Evolutionary conservation across 2,797 vertebrate genomes (phyloP).

Genomic region (Rhynchonycteris naso): DNA sequence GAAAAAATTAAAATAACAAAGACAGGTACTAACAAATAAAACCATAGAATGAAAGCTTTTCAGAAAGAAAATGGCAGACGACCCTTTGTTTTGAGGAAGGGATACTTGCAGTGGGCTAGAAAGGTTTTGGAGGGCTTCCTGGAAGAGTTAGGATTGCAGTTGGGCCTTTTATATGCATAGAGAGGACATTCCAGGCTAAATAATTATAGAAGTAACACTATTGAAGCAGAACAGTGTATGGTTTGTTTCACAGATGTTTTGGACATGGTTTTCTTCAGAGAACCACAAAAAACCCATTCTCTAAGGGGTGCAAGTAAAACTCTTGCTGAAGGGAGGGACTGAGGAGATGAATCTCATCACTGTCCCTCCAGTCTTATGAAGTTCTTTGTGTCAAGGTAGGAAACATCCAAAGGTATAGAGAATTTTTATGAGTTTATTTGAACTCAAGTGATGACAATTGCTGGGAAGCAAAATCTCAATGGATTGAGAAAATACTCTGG

Average conservation of each 20-base stretch:
- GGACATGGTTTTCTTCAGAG: neutral
- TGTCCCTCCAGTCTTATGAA: too few species aligned
- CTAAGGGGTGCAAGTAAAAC: neutral
- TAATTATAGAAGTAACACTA: neutral
- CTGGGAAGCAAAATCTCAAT: too few species aligned
- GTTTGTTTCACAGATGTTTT: neutral
- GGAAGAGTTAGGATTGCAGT: neutral
- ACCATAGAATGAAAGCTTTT: neutral
- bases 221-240: neutral
- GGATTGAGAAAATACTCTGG: too few species aligned
- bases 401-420: too few species aligned
- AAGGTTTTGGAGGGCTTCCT: too few species aligned
- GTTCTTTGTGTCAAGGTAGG: too few species aligned
- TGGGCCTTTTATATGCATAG: neutral
- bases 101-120: too few species aligned
- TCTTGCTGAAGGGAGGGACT: neutral
- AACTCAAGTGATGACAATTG: too few species aligned
- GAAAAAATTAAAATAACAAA: slow-evolving; percentile 36
- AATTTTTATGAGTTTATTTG: neutral
- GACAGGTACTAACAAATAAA: neutral
- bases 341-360: neutral
- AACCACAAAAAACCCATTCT: neutral
- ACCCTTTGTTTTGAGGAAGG: too few species aligned
- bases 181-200: neutral
- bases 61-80: slow-evolving; percentile 29